Evolutionary conservation across 2,888 invertebrate species (phyloP), one percentile per base, ranked within the genome.

Genomic region (Eueremaeus valkanovi): DNA sequence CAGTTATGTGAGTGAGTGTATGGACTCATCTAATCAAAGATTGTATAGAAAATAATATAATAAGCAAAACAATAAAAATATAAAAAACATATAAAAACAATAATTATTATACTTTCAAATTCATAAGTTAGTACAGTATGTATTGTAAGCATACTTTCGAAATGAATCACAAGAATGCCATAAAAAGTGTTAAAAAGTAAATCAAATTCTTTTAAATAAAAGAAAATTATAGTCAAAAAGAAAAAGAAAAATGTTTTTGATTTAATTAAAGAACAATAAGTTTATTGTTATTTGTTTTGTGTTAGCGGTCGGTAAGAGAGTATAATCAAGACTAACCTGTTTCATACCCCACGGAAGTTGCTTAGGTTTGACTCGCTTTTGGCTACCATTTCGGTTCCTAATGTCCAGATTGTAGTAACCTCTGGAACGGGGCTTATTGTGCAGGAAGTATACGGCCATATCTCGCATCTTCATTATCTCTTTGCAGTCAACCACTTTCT

Each of bases 291-390:
- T 42, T 11, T 42, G 13, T 42, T 42, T 42, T 42, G 42, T 42
- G 42, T 42, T n/a, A n/a, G n/a, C n/a, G n/a, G n/a, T n/a, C n/a
- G n/a, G 36, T 36, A 36, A 36, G 3, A 33, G 27, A 27, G 24
- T 73, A 16, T 61, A 27, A 3, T 11, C 2, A 6, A 27, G 0
- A 73, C 72, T n/a, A 40, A 75, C 75, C 75, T 75, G 75, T 72
- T 75, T 75, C 75, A 75, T 75, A 40, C 29, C 72, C 75, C 75
- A 75, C 42, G 75, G 75, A 31, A 75, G 72, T 27, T 75, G 72
- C 29, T 58, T 55, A 18, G 75, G 72, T 27, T 72, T 70, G 31
- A 75, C 73, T 21, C 76, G 11, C 18, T 33, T 40, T 49, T 76
- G 73, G n/a, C 55, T 76, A 8, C 76, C 73, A 36, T 76, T 73